Percentiles rank a stretch among this genome's conserved stretches.
These are phyloP conservation scores for Coregonus ussuriensis DNA, from an alignment of 2,797 vertebrate species.

Conservation along the genomic window DNA sequence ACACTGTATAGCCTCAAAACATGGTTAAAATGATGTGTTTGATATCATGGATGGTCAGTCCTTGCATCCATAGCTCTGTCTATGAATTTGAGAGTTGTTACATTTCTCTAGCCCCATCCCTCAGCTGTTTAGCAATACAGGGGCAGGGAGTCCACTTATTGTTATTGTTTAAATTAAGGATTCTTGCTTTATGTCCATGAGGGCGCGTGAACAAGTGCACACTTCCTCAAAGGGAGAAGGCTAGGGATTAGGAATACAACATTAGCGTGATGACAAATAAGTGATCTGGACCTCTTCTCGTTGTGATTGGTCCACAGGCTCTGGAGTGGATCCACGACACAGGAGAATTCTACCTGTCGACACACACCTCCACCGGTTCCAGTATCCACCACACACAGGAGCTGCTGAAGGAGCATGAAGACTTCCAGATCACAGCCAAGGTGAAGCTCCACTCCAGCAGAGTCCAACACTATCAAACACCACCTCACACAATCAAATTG, in stretches of 20 bases:
- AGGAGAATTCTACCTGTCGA: conserved; percentile 97
- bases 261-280: too few relatives aligned
- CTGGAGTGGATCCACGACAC: conserved; percentile 99
- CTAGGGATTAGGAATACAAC: too few relatives aligned
- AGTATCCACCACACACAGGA: conserved; percentile 97
- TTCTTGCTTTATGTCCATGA: not conserved
- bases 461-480: not conserved
- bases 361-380: conserved; percentile 95
- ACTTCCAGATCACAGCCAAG: conserved; percentile 98
- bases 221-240: not conserved
- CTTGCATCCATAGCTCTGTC: too few relatives aligned
- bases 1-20: too few relatives aligned
- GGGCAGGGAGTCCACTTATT: too few relatives aligned
- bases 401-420: conserved; percentile 94
- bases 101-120: too few relatives aligned
- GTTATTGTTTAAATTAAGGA: too few relatives aligned
- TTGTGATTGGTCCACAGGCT: conserved; percentile 74
- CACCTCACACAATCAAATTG: not conserved
- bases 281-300: not conserved
- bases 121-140: too few relatives aligned
- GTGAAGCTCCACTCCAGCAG: conserved; percentile 60
- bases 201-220: not conserved
- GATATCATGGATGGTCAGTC: too few relatives aligned
- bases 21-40: too few relatives aligned
- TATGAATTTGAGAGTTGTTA: too few relatives aligned